Conservation (phyloP, 2,797 vertebrate species). For the Antennarius maculatus region DNA sequence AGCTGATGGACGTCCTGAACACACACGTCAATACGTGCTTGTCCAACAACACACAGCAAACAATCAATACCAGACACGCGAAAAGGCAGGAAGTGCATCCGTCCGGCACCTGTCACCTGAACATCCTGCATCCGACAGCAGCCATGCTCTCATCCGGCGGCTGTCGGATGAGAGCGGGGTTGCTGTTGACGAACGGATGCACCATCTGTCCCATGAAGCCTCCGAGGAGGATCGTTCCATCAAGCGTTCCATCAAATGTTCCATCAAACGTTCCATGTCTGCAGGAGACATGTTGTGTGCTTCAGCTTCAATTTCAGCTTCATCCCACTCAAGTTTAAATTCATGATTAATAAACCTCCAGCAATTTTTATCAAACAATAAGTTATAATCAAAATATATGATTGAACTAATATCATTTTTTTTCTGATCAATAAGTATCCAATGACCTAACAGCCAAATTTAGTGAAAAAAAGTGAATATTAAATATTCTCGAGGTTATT, state of each 20-base stretch:
- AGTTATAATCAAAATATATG: too few species aligned
- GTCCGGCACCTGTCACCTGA: conserved; percentile 14
- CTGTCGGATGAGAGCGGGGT: too few species aligned
- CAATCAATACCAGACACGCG: conserved; percentile 16
- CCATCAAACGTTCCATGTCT: conserved; percentile 16
- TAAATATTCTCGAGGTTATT: background rate
- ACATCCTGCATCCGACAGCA: conserved; percentile 3
- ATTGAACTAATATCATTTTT: too few species aligned
- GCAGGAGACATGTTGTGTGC: conserved; percentile 4
- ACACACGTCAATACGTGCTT: conserved; percentile 19
- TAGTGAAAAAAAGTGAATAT: background rate
- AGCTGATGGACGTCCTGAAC: conserved; percentile 5
- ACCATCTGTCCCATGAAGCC: conserved; percentile 2
- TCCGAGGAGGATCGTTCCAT: conserved; percentile 12
- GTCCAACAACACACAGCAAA: conserved; percentile 7
- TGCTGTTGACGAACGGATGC: too few species aligned
- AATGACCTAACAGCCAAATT: background rate
- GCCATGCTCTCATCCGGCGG: too few species aligned
- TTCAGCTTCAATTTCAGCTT: background rate
- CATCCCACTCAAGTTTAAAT: too few species aligned
- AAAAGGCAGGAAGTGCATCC: background rate
- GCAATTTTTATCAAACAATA: too few species aligned
- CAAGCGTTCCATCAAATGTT: conserved; percentile 3
- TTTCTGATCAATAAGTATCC: too few species aligned
- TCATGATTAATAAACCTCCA: too few species aligned